A percentile compares a stretch with the other conserved stretches of the same genome.
phyloP scores from a whole-genome alignment of 2,113 vertebrate species.

The Indicator indicator region DNA sequence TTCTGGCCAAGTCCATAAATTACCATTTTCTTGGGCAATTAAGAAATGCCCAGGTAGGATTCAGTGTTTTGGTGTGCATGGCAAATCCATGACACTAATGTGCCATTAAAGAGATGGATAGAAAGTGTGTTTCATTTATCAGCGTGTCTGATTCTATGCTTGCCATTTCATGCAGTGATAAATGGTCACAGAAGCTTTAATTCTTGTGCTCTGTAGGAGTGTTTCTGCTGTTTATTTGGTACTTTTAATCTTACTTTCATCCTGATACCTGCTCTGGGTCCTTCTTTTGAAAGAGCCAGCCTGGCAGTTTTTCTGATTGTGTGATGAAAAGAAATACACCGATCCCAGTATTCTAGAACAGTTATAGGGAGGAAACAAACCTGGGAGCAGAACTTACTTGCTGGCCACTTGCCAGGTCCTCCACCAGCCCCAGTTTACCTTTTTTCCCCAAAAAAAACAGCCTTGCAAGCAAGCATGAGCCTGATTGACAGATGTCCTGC shows the following conservation, averaged over 20 bases:
- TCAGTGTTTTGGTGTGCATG: conserved; percentile 68
- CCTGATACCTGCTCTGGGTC: background rate
- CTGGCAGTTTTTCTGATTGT: background rate
- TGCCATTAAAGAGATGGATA: conserved; percentile 79
- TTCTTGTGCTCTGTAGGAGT: conserved; percentile 46
- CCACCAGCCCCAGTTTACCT: no score
- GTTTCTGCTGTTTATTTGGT: conserved; percentile 18
- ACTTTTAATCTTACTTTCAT: background rate
- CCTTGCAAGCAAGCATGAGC: background rate
- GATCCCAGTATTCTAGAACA: background rate
- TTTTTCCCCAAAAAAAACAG: background rate
- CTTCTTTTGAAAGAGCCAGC: background rate
- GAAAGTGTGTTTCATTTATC: conserved; percentile 52
- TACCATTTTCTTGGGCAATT: conserved; percentile 69
- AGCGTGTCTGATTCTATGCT: conserved; percentile 33
- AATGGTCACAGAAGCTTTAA: conserved; percentile 3
- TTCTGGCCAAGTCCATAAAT: conserved; percentile 71
- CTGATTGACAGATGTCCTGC: background rate
- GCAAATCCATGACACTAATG: conserved; percentile 73
- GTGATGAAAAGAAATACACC: background rate
- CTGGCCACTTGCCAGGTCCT: background rate
- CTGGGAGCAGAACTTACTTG: background rate
- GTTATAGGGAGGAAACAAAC: background rate
- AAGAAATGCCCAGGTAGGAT: conserved; percentile 67
- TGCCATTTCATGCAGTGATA: conserved; percentile 61